A percentile compares a stretch with the other conserved stretches of the same genome.
Evolutionary conservation across 2,888 invertebrate genomes (phyloP).

Genomic region (Spisula solida): DNA sequence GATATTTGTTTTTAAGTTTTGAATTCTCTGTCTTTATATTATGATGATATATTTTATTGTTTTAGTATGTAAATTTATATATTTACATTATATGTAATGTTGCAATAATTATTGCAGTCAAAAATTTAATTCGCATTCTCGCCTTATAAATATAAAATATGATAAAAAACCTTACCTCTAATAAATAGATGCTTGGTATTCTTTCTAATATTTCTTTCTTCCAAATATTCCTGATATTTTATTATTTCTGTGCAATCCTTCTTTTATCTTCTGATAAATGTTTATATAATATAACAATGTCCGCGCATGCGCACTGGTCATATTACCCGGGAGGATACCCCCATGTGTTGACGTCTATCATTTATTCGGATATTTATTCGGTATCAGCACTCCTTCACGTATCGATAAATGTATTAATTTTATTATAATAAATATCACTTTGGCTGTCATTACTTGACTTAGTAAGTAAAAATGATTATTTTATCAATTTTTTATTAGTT

Average conservation of each 20-base stretch:
- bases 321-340: not conserved
- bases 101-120: too few species aligned
- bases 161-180: not conserved
- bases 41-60: too few species aligned
- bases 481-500: slow-evolving; percentile 15
- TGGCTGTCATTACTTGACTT: not conserved
- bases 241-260: not conserved
- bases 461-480: not conserved
- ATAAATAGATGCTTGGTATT: not conserved
- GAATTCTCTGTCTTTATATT: too few species aligned
- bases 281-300: not conserved
- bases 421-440: slow-evolving; percentile 3
- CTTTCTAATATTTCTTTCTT: not conserved
- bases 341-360: not conserved
- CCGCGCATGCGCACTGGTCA: not conserved
- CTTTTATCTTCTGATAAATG: not conserved
- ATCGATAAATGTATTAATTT: not conserved
- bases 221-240: not conserved
- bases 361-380: not conserved
- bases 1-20: too few species aligned
- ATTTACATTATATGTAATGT: too few species aligned
- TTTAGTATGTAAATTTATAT: too few species aligned
- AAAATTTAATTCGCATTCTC: too few species aligned
- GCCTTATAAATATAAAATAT: not conserved
- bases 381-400: not conserved